phyloP scores from a whole-genome alignment of 2,888 invertebrate species.

The Leistus spinibarbis region DNA sequence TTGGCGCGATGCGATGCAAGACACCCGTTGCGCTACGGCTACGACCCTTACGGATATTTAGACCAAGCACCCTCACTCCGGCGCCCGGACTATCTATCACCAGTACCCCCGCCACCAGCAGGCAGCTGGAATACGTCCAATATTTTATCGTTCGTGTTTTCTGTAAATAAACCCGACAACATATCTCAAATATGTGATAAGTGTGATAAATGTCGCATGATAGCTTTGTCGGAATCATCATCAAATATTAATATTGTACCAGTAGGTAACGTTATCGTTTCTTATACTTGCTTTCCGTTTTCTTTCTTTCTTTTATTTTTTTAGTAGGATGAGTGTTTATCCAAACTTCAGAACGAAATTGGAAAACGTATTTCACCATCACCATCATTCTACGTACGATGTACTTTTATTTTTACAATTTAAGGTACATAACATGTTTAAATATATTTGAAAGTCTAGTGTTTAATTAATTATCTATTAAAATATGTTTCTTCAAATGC shows the following conservation, averaged over 20 bases:
- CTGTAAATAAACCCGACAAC: conserved; percentile 25
- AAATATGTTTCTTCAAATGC: no score
- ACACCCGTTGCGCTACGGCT: background rate
- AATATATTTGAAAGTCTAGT: no score
- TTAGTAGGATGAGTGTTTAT: no score
- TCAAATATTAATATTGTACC: conserved; percentile 5
- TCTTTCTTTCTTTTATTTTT: no score
- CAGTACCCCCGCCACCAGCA: background rate
- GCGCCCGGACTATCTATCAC: background rate
- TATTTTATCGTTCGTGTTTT: conserved; percentile 38
- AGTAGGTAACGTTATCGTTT: no score
- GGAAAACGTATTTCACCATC: no score
- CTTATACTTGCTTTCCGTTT: no score
- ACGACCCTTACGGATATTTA: background rate
- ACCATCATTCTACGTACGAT: no score
- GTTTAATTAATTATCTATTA: no score
- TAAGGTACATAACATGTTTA: no score
- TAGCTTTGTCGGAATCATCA: background rate
- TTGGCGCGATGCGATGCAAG: background rate
- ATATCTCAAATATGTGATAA: conserved; percentile 26
- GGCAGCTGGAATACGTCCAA: conserved; percentile 30
- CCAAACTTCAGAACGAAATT: no score
- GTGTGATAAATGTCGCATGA: conserved; percentile 21
- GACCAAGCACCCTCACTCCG: background rate
- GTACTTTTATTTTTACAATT: no score